Evolutionary conservation across 2,888 invertebrate genomes (phyloP), one percentile per base, ranked within the genome.

Genomic region (Pharmacophagus antenor): DNA sequence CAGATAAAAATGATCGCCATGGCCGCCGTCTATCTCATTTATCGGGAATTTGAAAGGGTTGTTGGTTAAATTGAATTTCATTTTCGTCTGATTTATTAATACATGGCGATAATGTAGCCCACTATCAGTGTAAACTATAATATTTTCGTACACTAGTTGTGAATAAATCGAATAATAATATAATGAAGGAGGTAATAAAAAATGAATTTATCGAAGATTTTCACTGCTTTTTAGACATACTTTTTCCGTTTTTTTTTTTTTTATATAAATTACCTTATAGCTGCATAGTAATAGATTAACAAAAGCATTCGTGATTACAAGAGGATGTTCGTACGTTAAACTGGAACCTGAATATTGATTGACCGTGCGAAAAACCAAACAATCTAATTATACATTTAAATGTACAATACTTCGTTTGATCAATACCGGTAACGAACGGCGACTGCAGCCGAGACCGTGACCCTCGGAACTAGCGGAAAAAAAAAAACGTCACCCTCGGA

Each of bases 401-500:
- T 85, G 84, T 84, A 82, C 80, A 82, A 82, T 81, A 76, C 76
- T 76, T 80, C 76, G 75, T 78, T 79, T 73, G 70, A 70, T 77
- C 75, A 78, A 80, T 80, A 73, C 76, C 76, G 79, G n/a, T 80
- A 77, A 72, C 82, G 77, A 80, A 82, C 69, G 72, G 69, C 77
- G 73, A 67, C 79, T 85, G 81, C 77, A 78, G 71, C 63, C 70
- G 67, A 72, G 66, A 63, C 66, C 61, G 66, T 80, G 83, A 82
- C 85, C 87, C 83, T 69, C 67, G 64, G 69, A 70, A 69, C n/a
- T 15, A 57, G 69, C n/a, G n/a, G n/a, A n/a, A n/a, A 67, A 80
- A 74, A 85, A 88, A 87, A 60, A 88, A 82, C 77, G 73, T 80
- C 81, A 85, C 88, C 87, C 86, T 83, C 76, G 75, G 67, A 71